phyloP scores from a whole-genome alignment of 1,140 invertebrate species.

The Reticulitermes speratus region DNA sequence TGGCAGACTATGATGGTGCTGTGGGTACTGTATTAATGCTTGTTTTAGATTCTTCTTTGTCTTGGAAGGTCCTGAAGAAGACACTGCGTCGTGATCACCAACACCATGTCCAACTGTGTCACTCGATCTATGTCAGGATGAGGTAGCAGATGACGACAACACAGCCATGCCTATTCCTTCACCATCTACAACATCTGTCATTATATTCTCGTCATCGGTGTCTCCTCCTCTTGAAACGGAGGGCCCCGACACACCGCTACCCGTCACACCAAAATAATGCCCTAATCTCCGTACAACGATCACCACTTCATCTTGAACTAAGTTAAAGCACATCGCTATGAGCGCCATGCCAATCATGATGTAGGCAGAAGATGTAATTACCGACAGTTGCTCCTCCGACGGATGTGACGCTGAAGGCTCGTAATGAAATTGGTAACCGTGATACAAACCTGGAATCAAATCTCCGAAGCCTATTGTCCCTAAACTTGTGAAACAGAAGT shows the following conservation, averaged over 20 bases:
- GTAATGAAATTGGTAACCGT: constrained; percentile 1
- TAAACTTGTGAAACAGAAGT: constrained; percentile 92
- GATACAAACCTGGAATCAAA: constrained; percentile 60
- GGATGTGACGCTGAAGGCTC: constrained; percentile 41
- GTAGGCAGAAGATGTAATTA: constrained; percentile 81
- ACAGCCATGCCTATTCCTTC: constrained; percentile 60
- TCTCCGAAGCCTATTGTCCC: constrained; percentile 90
- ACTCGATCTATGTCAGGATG: constrained; percentile 58
- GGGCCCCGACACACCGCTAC: constrained; percentile 42
- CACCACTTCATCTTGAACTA: constrained; percentile 91
- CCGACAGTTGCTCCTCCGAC: constrained; percentile 71
- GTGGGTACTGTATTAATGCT: not conserved
- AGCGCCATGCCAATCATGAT: constrained; percentile 92
- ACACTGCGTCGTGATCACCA: not conserved
- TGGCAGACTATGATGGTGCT: constrained; percentile 46
- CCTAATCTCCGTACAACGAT: constrained; percentile 55
- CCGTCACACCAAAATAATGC: constrained; percentile 39
- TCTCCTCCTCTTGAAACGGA: not conserved
- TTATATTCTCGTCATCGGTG: constrained; percentile 29
- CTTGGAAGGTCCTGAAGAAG: not conserved
- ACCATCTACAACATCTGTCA: constrained; percentile 40
- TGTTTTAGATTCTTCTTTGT: not conserved
- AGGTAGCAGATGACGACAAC: constrained; percentile 43
- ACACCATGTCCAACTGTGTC: not conserved
- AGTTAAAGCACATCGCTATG: constrained; percentile 94